Conservation (phyloP, 2,797 vertebrate genomes). For the Brotogeris chrysoptera region DNA sequence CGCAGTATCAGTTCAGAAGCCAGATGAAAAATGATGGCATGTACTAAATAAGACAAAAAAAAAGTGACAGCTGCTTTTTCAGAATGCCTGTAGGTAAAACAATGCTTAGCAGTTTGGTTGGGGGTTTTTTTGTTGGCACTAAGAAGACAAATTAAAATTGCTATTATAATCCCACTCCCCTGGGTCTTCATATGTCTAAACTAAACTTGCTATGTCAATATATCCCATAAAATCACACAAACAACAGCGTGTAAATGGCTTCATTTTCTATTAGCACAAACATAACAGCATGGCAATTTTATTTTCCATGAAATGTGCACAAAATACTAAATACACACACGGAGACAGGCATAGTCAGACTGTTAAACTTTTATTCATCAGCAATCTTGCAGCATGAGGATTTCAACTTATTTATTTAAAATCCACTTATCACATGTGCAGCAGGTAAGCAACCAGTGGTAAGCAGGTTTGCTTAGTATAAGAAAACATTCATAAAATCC, state of each 20-base stretch:
- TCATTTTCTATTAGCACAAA: background rate
- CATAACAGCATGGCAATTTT: background rate
- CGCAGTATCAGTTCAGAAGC: background rate
- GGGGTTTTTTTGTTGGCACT: background rate
- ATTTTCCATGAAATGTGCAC: background rate
- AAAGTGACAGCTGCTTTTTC: constrained; percentile 52
- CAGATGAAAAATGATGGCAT: constrained; percentile 48
- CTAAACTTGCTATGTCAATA: background rate
- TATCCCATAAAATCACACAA: constrained; percentile 11
- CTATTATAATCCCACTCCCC: background rate
- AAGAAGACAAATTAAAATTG: background rate
- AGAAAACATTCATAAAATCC: constrained; percentile 6
- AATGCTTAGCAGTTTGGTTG: background rate
- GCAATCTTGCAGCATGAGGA: background rate
- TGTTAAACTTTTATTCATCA: background rate
- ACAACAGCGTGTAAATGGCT: background rate
- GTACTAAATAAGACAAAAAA: constrained; percentile 12
- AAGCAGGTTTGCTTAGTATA: background rate
- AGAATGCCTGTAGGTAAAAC: constrained; percentile 9
- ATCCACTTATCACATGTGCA: constrained; percentile 1
- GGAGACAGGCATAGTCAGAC: background rate
- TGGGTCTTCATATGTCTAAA: background rate
- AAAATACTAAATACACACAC: background rate
- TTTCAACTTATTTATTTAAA: background rate
- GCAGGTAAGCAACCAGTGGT: background rate